These are phyloP conservation scores for Halichoeres trimaculatus DNA, from an alignment of 2,113 vertebrate genomes.

Conservation along the genomic window DNA sequence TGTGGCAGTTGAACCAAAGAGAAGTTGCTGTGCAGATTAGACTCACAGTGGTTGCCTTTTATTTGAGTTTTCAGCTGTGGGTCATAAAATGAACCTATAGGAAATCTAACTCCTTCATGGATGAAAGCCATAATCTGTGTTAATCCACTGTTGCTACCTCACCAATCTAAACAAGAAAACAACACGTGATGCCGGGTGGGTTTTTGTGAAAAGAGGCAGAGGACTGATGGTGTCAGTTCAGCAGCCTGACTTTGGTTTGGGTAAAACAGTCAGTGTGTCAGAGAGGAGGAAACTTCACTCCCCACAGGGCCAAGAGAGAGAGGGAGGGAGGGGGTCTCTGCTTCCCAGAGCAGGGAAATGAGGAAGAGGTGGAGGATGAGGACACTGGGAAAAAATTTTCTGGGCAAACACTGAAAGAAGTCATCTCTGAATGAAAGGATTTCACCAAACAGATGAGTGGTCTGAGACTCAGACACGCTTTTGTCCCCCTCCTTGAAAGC, in stretches of 20 bases:
- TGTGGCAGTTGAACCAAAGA: slow-evolving; percentile 69
- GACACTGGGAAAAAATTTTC: slow-evolving; percentile 16
- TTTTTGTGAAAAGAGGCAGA: slow-evolving; percentile 34
- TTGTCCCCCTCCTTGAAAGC: slow-evolving; percentile 27
- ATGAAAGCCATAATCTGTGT: slow-evolving; percentile 57
- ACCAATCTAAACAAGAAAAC: slow-evolving; percentile 35
- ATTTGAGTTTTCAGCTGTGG: slow-evolving; percentile 13
- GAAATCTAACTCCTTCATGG: slow-evolving; percentile 11
- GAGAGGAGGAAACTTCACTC: slow-evolving; percentile 45
- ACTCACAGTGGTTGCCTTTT: background rate
- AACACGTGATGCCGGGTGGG: slow-evolving; percentile 19
- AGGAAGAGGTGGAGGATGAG: background rate
- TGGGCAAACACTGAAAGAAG: slow-evolving; percentile 25
- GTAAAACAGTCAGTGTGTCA: slow-evolving; percentile 66
- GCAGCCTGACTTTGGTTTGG: slow-evolving; percentile 38
- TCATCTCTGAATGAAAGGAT: slow-evolving; percentile 41
- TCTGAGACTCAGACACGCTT: slow-evolving; percentile 11
- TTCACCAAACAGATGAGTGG: slow-evolving; percentile 40
- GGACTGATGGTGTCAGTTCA: slow-evolving; percentile 39
- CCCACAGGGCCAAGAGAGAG: background rate
- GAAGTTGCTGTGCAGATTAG: slow-evolving; percentile 32
- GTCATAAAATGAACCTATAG: background rate
- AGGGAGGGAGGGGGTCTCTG: slow-evolving; percentile 32
- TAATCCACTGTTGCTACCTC: slow-evolving; percentile 74
- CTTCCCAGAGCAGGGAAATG: slow-evolving; percentile 28